A percentile compares a stretch with the other conserved stretches of the same genome.
Conservation (phyloP, 2,113 vertebrate genomes). For the Pangasianodon gigas region DNA sequence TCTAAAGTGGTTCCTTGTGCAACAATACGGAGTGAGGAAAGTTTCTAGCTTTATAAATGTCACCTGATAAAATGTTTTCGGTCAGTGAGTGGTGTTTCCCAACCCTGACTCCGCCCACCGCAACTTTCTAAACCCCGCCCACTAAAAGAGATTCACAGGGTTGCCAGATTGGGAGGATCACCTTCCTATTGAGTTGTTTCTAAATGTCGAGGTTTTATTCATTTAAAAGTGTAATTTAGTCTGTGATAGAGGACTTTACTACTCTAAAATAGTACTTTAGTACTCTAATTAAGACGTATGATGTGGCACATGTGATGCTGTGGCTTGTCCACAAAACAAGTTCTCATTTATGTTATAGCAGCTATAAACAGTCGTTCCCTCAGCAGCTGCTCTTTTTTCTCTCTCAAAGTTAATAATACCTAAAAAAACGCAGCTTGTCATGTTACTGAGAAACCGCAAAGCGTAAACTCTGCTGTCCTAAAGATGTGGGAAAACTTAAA, state of each 20-base stretch:
- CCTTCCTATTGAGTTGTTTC: background rate
- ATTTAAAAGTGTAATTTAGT: background rate
- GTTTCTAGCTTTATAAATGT: conserved; percentile 67
- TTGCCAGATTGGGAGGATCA: background rate
- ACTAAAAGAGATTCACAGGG: conserved; percentile 67
- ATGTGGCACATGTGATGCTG: too few relatives aligned
- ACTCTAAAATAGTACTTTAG: too few relatives aligned
- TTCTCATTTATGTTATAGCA: background rate
- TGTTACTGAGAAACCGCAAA: background rate
- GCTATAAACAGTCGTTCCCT: background rate
- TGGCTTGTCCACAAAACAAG: background rate
- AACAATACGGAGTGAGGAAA: conserved; percentile 31
- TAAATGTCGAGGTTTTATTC: background rate
- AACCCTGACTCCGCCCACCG: conserved; percentile 74
- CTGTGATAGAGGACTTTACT: background rate
- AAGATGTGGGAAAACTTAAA: background rate
- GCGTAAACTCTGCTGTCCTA: background rate
- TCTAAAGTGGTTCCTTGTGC: background rate
- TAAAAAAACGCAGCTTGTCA: background rate
- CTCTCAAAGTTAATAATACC: background rate
- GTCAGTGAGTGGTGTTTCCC: conserved; percentile 77
- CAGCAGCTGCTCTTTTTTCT: background rate
- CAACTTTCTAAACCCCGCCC: conserved; percentile 83
- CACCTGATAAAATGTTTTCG: conserved; percentile 76
- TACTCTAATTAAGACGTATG: too few relatives aligned